Conservation (phyloP, 2,888 invertebrate genomes). For the Cataglyphis livida region DNA sequence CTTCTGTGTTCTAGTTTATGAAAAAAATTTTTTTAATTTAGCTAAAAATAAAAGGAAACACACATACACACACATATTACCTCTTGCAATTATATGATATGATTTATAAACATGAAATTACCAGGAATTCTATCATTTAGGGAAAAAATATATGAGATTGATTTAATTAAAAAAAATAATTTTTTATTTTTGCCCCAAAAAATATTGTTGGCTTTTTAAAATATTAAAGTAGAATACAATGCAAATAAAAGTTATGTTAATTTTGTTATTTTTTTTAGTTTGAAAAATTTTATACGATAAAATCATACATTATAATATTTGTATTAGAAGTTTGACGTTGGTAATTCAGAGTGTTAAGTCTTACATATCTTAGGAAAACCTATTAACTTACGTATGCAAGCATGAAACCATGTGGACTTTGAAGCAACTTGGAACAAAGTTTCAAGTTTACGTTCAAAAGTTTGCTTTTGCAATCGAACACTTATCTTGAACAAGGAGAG, state of each 20-base stretch:
- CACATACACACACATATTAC: background rate
- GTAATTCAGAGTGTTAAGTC: background rate
- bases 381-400: background rate
- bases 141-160: background rate
- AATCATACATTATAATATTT: background rate
- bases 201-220: background rate
- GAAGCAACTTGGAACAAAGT: background rate
- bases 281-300: background rate
- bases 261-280: background rate
- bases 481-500: background rate
- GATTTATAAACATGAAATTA: background rate
- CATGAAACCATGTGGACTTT: background rate
- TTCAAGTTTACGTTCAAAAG: background rate
- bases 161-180: background rate
- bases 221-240: background rate
- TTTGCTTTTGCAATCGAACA: background rate
- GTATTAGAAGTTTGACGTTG: background rate
- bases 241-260: background rate
- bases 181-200: background rate
- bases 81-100: background rate
- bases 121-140: background rate
- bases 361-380: background rate
- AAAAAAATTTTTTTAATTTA: background rate
- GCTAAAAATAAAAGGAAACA: background rate
- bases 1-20: background rate